Evolutionary conservation across 2,888 invertebrate species (phyloP), one percentile per base, ranked within the genome.

Genomic region (Torymus tubicola): DNA sequence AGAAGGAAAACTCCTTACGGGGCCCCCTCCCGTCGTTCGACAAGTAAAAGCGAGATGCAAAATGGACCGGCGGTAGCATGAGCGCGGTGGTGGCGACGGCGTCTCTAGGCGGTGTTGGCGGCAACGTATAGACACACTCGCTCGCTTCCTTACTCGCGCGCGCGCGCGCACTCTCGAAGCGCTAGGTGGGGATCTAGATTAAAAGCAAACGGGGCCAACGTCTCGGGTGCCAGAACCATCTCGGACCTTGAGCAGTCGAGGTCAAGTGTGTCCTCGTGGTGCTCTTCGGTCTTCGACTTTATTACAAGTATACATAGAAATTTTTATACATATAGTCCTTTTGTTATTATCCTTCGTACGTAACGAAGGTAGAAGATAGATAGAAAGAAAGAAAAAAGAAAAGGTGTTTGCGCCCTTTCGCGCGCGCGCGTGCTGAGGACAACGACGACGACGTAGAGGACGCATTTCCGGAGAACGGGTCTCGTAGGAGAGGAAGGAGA

Each of bases 161-260:
- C 81, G 53, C 65, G 16, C 57, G 63, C 61, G 64, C 60, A 55
- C 55, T 13, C 21, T n/a, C 58, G 16, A 86, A 86, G 42, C 42
- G 42, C 42, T 42, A 88, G 88, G 90, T 90, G 90, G 90, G 90
- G 90, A 90, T 88, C 88, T 88, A 86, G 90, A 90, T 90, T 90
- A 90, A 90, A 90, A 90, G 90, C 88, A 89, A 90, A 90, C 88
- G 90, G 89, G 90, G 90, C 88, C 90, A 90, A 88, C 88, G 87
- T 89, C 88, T 87, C 86, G 85, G 88, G 85, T 87, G 80, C 88
- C 90, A 90, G 90, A 90, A 87, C 88, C 87, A 90, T 89, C 90
- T 89, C 90, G 87, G 86, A 88, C 89, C 90, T 90, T 87, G 89
- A 89, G 82, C 87, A 89, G 90, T 88, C 85, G 86, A 88, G 89